A percentile compares a stretch with the other conserved stretches of the same genome.
Evolutionary conservation across 2,888 invertebrate species (phyloP).

Genomic region (Parelbella ahira): DNA sequence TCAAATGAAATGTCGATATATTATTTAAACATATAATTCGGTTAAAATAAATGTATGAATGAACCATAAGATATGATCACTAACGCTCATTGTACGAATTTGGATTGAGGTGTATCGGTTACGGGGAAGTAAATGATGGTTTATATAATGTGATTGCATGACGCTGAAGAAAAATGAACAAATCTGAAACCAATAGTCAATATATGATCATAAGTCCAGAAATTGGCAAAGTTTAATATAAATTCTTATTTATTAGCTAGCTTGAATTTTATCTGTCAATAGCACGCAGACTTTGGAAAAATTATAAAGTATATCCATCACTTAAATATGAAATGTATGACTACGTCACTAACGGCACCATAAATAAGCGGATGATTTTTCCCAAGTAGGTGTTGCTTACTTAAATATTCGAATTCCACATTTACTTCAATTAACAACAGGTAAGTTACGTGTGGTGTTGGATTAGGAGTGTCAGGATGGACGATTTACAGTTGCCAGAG

Average conservation of each 20-base stretch:
- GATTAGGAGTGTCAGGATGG: constrained; percentile 66
- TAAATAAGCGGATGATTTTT: too few relatives aligned
- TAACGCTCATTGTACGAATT: constrained; percentile 27
- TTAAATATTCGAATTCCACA: constrained; percentile 39
- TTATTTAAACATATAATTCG: too few relatives aligned
- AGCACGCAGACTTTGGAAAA: not conserved
- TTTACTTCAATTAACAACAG: constrained; percentile 59
- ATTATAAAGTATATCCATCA: too few relatives aligned
- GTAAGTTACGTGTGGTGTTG: constrained; percentile 51
- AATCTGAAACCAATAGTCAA: not conserved
- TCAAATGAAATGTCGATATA: too few relatives aligned
- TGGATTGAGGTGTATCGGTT: constrained; percentile 22
- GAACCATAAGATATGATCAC: constrained; percentile 7
- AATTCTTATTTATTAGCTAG: constrained; percentile 17
- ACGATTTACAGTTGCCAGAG: constrained; percentile 65
- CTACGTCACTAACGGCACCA: too few relatives aligned
- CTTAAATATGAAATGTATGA: too few relatives aligned
- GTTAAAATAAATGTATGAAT: not conserved
- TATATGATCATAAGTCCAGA: constrained; percentile 2
- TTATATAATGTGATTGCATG: constrained; percentile 29
- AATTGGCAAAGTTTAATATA: constrained; percentile 11
- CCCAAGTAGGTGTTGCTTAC: too few relatives aligned
- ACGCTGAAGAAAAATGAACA: constrained; percentile 18
- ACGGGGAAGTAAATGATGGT: constrained; percentile 58
- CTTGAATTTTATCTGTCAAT: constrained; percentile 9